phyloP scores from a whole-genome alignment of 2,888 invertebrate genomes.

The Dorcus parallelipipedus region DNA sequence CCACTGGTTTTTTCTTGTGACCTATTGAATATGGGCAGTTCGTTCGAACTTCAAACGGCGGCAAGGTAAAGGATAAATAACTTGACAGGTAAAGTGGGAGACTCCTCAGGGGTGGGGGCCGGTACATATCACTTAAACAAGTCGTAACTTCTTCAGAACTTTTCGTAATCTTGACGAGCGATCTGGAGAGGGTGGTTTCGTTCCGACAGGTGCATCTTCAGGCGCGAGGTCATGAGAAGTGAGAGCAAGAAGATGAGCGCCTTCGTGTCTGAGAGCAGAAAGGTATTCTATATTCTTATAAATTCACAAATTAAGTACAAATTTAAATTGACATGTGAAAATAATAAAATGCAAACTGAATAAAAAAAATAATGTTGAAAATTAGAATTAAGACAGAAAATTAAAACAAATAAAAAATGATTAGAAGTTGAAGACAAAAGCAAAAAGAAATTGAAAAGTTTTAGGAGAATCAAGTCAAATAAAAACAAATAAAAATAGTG shows the following conservation, averaged over 20 bases:
- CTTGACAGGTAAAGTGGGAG: constrained; percentile 23
- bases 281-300: constrained; percentile 28
- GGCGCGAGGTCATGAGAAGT: constrained; percentile 28
- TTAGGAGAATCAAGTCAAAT: no score
- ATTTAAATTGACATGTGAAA: background rate
- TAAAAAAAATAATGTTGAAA: no score
- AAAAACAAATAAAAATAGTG: no score
- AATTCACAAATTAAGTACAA: no score
- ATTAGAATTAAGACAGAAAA: no score
- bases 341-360: no score
- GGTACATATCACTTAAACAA: constrained; percentile 22
- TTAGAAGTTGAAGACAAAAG: no score
- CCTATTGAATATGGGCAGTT: constrained; percentile 2
- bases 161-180: background rate
- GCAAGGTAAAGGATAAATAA: constrained; percentile 9
- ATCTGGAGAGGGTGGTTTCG: background rate
- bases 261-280: constrained; percentile 41
- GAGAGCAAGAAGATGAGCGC: constrained; percentile 23
- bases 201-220: no score
- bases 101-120: constrained; percentile 21
- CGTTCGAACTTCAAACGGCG: constrained; percentile 1
- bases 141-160: constrained; percentile 11
- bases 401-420: no score
- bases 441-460: no score
- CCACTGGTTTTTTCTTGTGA: constrained; percentile 2